These are phyloP conservation scores for Argynnis bischoffii DNA, from an alignment of 2,888 invertebrate species.

Conservation along the genomic window DNA sequence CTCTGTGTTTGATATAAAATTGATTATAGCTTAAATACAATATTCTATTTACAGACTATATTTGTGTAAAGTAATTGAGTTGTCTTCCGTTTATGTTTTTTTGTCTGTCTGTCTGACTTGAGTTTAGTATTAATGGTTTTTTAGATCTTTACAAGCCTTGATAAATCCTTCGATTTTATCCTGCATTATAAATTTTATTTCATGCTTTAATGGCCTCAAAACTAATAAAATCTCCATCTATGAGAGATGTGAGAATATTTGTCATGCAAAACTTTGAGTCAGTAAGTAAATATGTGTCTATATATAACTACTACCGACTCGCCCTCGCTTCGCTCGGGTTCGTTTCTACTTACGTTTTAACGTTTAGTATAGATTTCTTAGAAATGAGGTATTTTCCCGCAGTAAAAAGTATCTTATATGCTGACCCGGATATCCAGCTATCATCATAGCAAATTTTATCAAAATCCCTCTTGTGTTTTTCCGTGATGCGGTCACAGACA, in stretches of 20 bases:
- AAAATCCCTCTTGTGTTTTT: too few relatives aligned
- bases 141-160: constrained; percentile 35
- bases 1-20: constrained; percentile 40
- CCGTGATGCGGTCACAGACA: too few relatives aligned
- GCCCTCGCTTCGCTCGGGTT: too few relatives aligned
- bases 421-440: too few relatives aligned
- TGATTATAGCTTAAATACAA: constrained; percentile 42
- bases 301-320: too few relatives aligned
- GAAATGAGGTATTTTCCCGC: too few relatives aligned
- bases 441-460: too few relatives aligned
- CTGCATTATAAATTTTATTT: constrained; percentile 34
- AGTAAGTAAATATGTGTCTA: neutral
- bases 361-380: too few relatives aligned
- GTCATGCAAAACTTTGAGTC: neutral
- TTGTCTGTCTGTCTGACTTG: constrained; percentile 40
- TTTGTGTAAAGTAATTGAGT: constrained; percentile 76
- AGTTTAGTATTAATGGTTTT: constrained; percentile 44
- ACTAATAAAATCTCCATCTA: neutral
- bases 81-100: constrained; percentile 60
- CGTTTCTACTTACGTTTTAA: too few relatives aligned
- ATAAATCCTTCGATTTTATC: constrained; percentile 28
- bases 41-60: constrained; percentile 63
- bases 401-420: too few relatives aligned
- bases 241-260: neutral
- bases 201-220: constrained; percentile 13